phyloP scores from a whole-genome alignment of 2,797 vertebrate genomes.

The Alosa sapidissima region DNA sequence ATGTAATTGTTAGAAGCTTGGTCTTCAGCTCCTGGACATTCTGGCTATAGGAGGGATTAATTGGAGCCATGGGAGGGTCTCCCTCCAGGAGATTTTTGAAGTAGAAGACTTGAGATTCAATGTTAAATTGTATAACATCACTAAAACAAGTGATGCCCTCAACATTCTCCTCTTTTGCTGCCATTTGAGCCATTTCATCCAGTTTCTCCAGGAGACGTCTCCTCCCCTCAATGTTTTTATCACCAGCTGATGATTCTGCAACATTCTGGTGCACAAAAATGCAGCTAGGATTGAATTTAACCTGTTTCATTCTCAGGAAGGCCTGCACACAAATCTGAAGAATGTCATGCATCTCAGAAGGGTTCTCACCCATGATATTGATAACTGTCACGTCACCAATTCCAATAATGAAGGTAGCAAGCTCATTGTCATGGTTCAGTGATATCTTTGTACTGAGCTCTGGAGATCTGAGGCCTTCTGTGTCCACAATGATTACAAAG shows the following conservation, averaged over 20 bases:
- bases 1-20: no score
- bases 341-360: conserved; percentile 76
- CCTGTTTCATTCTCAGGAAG: conserved; percentile 35
- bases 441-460: conserved; percentile 7
- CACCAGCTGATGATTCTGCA: conserved; percentile 63
- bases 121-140: no score
- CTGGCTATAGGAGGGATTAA: no score
- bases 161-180: conserved; percentile 56
- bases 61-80: no score
- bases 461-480: no score
- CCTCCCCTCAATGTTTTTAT: conserved; percentile 70
- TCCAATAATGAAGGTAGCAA: conserved; percentile 78
- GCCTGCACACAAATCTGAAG: conserved; percentile 76
- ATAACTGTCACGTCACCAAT: conserved; percentile 75
- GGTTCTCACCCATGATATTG: conserved; percentile 78
- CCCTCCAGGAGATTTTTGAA: no score
- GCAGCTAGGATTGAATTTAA: conserved; percentile 68
- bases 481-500: conserved; percentile 28
- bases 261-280: conserved; percentile 64
- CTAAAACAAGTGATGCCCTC: no score
- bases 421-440: conserved; percentile 69
- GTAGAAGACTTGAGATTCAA: no score
- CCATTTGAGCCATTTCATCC: conserved; percentile 69
- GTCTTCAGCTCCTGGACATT: no score
- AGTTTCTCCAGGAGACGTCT: conserved; percentile 67